Base-by-base conservation (phyloP, 2,797 vertebrate species). In the Micropoecilia bifurca region DNA sequence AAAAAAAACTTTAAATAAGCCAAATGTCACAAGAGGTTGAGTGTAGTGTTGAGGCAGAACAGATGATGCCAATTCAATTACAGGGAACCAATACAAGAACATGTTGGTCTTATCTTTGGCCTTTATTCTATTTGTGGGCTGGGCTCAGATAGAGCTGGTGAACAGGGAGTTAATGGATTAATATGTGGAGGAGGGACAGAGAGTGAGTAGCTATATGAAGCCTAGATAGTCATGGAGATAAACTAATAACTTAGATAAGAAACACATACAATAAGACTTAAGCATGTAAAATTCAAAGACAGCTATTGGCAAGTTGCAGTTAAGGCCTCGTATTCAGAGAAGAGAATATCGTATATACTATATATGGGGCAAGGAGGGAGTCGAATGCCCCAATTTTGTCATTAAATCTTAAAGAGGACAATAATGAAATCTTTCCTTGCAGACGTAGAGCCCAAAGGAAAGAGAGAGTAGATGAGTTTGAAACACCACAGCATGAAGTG, bases 171-270 rank as follows among this genome's bases (percentile, higher is more conserved):
- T 74, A 68, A 85, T 87, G 81, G 88, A 93, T 93, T 89, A 84
- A 89, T 87, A 89, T 90, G 82, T 77, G 59, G 75, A 83, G 79
- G 86, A 72, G 76, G 81, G 87, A 91, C 86, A 81, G 82, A 61
- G 82, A 83, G 55, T 18, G 82, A 83, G 81, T 74, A 50, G 75
- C 79, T 85, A 81, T 59, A 82, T 83, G 86, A 89, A 85, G 83
- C 81, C 78, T 82, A 82, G 92, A 94, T 92, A 92, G 91, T 92
- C 89, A 92, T 85, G 87, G 75, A 88, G 91, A 94, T 95, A 90
- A 92, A 92, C 89, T 94, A 95, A 93, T 94, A 90, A 90, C 84
- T 79, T 74, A 74, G 90, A 92, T 91, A 92, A 91, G 83, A 89
- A 33, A 61, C 77, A 75, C 73, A 84, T 74, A 79, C 82, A 77